Percentiles rank a stretch among this genome's conserved stretches.
Conservation (phyloP, 2,888 invertebrate genomes). For the Eristalis tenax region DNA sequence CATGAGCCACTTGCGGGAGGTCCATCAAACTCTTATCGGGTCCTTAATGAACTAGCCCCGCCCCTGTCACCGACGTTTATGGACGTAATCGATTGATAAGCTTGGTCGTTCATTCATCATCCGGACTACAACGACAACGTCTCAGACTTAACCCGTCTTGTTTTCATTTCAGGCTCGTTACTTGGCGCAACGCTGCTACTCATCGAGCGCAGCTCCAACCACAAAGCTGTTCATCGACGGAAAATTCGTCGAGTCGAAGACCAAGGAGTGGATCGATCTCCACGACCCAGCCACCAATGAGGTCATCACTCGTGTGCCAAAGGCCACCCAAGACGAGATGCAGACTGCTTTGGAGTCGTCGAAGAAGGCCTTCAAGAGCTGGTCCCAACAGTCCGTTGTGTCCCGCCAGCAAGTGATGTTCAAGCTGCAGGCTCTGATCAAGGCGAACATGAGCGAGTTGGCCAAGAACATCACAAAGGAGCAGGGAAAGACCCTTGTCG, state of each 20-base stretch:
- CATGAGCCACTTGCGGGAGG: background rate
- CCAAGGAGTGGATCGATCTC: constrained; percentile 96
- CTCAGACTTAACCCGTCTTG: background rate
- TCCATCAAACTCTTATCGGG: background rate
- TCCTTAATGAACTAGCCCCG: background rate
- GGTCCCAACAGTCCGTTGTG: constrained; percentile 95
- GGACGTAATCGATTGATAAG: too few species aligned
- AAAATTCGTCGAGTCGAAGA: constrained; percentile 95
- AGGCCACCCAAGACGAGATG: constrained; percentile 94
- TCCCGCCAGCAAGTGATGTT: constrained; percentile 97
- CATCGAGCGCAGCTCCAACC: constrained; percentile 85
- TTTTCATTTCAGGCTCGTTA: constrained; percentile 74
- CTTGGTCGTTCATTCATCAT: background rate
- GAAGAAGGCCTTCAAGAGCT: constrained; percentile 89
- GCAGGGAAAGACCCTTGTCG: constrained; percentile 97
- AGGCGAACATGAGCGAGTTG: constrained; percentile 92
- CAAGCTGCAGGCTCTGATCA: constrained; percentile 91
- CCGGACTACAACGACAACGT: background rate
- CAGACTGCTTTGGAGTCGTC: constrained; percentile 92
- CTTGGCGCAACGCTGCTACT: constrained; percentile 81
- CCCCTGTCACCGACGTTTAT: too few species aligned
- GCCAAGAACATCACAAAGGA: constrained; percentile 96
- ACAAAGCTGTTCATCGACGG: constrained; percentile 98
- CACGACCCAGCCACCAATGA: constrained; percentile 97
- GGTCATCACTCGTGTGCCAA: constrained; percentile 92